A percentile compares a stretch with the other conserved stretches of the same genome.
Conservation (phyloP, 2,113 vertebrate genomes). For the Neotoma lepida region DNA sequence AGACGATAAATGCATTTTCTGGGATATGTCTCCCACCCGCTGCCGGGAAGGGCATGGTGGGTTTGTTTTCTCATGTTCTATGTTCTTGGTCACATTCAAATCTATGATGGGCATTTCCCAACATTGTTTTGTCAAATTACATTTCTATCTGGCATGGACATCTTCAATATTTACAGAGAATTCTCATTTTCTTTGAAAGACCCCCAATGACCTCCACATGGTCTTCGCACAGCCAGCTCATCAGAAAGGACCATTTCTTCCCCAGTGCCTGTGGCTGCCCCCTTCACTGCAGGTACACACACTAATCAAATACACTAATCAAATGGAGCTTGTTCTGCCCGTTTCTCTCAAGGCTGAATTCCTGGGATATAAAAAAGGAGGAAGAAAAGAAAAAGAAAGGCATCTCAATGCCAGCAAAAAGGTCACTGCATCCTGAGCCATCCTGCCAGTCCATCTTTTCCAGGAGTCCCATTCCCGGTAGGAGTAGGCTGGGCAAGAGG, state of each 20-base stretch:
- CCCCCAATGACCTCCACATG: neutral
- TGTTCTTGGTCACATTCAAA: neutral
- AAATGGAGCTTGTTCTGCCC: conserved; percentile 55
- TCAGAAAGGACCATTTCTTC: neutral
- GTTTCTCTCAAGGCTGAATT: conserved; percentile 63
- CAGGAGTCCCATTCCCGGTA: neutral
- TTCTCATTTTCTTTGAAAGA: neutral
- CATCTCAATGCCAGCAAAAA: neutral
- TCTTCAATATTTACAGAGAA: neutral
- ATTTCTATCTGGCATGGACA: neutral
- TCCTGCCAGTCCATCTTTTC: neutral
- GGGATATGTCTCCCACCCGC: neutral
- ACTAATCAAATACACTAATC: conserved; percentile 43
- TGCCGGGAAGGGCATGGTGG: neutral
- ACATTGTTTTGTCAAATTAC: neutral
- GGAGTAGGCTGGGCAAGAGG: neutral
- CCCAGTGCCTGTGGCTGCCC: neutral
- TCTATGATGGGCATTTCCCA: neutral
- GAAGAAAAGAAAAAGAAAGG: neutral
- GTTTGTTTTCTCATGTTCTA: neutral
- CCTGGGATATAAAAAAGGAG: conserved; percentile 65
- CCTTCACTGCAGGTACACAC: neutral
- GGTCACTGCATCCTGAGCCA: neutral
- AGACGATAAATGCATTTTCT: neutral
- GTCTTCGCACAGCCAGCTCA: neutral